A percentile compares a stretch with the other conserved stretches of the same genome.
These are phyloP conservation scores for Lysiphlebus fabarum DNA, from an alignment of 1,140 invertebrate genomes.

Conservation along the genomic window DNA sequence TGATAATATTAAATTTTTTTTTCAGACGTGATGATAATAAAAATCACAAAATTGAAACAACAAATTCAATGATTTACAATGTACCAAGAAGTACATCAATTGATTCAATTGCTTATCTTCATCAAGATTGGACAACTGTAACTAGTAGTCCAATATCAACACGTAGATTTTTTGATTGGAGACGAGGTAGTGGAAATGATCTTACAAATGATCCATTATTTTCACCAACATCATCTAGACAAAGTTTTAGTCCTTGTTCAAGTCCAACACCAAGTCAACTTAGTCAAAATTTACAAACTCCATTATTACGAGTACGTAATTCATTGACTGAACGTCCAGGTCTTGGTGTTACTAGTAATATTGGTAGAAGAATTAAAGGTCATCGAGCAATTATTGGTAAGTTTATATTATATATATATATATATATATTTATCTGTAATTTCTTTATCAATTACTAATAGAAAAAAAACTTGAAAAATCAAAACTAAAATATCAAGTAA, in stretches of 20 bases:
- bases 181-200: constrained; percentile 29
- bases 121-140: neutral
- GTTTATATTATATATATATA: constrained; percentile 47
- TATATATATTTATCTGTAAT: neutral
- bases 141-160: constrained; percentile 8
- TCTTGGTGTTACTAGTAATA: constrained; percentile 65
- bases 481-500: neutral
- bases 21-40: constrained; percentile 11
- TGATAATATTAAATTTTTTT: neutral
- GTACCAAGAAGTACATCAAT: constrained; percentile 74
- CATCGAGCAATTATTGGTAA: constrained; percentile 70
- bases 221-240: constrained; percentile 42
- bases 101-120: constrained; percentile 55
- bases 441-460: neutral
- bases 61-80: neutral
- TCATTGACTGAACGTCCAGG: constrained; percentile 47
- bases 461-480: neutral
- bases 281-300: neutral
- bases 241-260: constrained; percentile 46
- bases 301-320: constrained; percentile 4
- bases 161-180: neutral
- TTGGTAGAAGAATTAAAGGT: constrained; percentile 69
- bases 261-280: constrained; percentile 9
- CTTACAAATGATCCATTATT: constrained; percentile 27
- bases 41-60: neutral